These are phyloP conservation scores for Micrasema minimum DNA, from an alignment of 1,140 invertebrate genomes.

Conservation along the genomic window DNA sequence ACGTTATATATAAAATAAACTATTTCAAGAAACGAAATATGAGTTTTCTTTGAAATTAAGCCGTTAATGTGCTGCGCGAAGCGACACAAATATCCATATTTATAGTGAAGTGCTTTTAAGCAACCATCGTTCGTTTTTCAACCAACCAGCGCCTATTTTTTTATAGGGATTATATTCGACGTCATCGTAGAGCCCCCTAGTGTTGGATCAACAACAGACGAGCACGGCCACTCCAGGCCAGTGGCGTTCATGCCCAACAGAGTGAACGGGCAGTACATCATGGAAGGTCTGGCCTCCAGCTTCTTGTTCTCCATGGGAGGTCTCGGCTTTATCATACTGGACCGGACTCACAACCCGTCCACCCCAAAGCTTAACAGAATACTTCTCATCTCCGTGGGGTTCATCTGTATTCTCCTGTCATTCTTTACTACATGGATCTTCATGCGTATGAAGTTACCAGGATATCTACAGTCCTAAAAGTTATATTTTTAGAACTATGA, in stretches of 20 bases:
- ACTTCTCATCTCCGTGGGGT: conserved; percentile 91
- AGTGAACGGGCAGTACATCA: conserved; percentile 98
- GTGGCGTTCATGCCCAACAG: conserved; percentile 98
- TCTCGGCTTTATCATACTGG: conserved; percentile 95
- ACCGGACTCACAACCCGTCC: conserved; percentile 91
- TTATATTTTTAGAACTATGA: background rate
- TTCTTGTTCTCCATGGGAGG: conserved; percentile 97
- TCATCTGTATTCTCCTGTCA: conserved; percentile 92
- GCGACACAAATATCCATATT: too few relatives aligned
- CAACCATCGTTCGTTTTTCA: too few relatives aligned
- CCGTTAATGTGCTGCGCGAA: too few relatives aligned
- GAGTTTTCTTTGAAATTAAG: too few relatives aligned
- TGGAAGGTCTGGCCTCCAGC: conserved; percentile 97
- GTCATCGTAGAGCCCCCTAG: conserved; percentile 98
- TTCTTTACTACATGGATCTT: conserved; percentile 98
- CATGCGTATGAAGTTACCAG: conserved; percentile 98
- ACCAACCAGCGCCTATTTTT: too few relatives aligned
- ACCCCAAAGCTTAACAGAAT: conserved; percentile 94
- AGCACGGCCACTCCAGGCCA: conserved; percentile 93
- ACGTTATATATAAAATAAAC: too few relatives aligned
- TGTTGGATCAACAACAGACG: conserved; percentile 97
- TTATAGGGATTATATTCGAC: conserved; percentile 96
- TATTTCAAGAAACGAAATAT: too few relatives aligned
- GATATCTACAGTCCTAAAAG: conserved; percentile 71
- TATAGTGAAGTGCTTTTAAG: too few relatives aligned